Conservation (phyloP, 2,113 vertebrate species). For the Hemiscyllium ocellatum region DNA sequence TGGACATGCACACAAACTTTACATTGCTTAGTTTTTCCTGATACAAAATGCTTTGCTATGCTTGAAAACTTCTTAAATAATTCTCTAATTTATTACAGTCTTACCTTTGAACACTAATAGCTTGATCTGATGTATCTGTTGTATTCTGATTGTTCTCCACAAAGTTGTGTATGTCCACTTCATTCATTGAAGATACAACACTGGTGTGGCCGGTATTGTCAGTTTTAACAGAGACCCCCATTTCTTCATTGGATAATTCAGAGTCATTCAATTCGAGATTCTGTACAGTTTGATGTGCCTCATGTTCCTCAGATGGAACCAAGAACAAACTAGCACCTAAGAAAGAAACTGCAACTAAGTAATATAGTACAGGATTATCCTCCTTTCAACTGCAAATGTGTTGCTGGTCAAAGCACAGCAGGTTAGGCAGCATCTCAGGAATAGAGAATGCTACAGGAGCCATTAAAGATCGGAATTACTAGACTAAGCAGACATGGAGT, state of each 20-base stretch:
- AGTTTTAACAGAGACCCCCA: conserved; percentile 57
- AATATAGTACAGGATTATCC: neutral
- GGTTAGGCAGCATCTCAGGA: no score
- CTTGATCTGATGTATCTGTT: conserved; percentile 51
- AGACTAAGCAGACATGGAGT: neutral
- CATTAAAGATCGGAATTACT: neutral
- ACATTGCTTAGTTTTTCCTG: neutral
- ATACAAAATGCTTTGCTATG: neutral
- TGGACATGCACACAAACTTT: neutral
- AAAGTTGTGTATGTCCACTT: conserved; percentile 64
- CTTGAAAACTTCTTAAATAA: neutral
- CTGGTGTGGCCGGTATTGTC: conserved; percentile 53
- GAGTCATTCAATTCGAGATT: conserved; percentile 54
- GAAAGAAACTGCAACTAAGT: neutral
- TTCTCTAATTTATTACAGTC: conserved; percentile 6
- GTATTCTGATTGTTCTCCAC: conserved; percentile 55
- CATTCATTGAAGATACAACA: conserved; percentile 58
- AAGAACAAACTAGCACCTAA: conserved; percentile 88
- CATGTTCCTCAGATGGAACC: conserved; percentile 53
- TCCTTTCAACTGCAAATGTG: no score
- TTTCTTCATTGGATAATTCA: conserved; percentile 60
- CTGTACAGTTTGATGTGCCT: conserved; percentile 40
- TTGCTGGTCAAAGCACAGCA: no score
- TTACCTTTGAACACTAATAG: conserved; percentile 51
- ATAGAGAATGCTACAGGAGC: no score